These are phyloP conservation scores for Drosophila paulistorum DNA, from an alignment of 1,140 invertebrate species.

Conservation along the genomic window DNA sequence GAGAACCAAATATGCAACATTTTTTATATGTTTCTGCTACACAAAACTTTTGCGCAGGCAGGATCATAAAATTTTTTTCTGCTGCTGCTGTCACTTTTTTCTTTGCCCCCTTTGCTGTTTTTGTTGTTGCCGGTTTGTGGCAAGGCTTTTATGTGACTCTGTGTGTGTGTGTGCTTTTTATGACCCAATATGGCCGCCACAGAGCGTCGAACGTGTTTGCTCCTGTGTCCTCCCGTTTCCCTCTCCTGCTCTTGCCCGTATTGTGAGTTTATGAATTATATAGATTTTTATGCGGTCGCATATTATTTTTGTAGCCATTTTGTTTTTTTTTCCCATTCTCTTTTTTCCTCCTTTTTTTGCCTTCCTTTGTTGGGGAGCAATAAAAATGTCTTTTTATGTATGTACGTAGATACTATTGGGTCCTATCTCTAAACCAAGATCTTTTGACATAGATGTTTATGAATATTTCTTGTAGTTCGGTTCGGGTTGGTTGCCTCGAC, in stretches of 20 bases:
- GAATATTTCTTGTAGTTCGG: constrained; percentile 36
- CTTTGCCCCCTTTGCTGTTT: constrained; percentile 44
- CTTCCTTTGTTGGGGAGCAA: constrained; percentile 38
- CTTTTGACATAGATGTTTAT: constrained; percentile 52
- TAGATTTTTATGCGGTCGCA: constrained; percentile 80
- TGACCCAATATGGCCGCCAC: constrained; percentile 78
- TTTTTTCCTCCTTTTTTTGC: constrained; percentile 30
- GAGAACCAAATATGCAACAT: constrained; percentile 70
- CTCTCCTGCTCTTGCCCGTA: constrained; percentile 18
- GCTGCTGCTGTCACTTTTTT: constrained; percentile 74
- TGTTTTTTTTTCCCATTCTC: constrained; percentile 45
- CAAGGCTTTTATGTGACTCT: constrained; percentile 60
- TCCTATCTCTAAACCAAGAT: constrained; percentile 53
- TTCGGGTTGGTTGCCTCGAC: constrained; percentile 12
- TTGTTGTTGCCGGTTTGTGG: constrained; percentile 51
- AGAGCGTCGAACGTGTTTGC: constrained; percentile 68
- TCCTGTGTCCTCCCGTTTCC: constrained; percentile 37
- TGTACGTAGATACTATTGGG: constrained; percentile 10
- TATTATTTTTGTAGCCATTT: constrained; percentile 76
- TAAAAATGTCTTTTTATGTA: constrained; percentile 79
- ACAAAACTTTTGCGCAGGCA: constrained; percentile 72
- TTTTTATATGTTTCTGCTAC: constrained; percentile 81
- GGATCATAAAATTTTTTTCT: constrained; percentile 78
- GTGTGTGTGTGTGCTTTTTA: constrained; percentile 66
- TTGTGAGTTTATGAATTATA: constrained; percentile 76